A percentile compares a stretch with the other conserved stretches of the same genome.
Evolutionary conservation across 2,797 vertebrate genomes (phyloP).

Genomic region (Chaetodon trifasciatus): DNA sequence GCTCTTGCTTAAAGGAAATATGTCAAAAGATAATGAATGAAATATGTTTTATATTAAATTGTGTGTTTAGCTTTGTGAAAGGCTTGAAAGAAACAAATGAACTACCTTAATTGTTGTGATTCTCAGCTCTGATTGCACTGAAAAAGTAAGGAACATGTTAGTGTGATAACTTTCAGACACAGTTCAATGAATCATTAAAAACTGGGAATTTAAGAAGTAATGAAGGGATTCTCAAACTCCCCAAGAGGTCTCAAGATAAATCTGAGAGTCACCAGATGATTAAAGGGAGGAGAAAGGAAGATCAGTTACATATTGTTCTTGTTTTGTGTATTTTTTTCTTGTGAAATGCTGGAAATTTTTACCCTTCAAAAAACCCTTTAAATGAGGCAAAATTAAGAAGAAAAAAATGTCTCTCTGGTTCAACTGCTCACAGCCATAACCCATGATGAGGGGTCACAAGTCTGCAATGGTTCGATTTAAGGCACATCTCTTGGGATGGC

Average conservation of each 20-base stretch:
- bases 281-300: not conserved
- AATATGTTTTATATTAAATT: conserved; percentile 4
- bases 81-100: not conserved
- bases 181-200: not conserved
- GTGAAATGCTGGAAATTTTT: not conserved
- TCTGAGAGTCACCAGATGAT: not conserved
- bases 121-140: conserved; percentile 77
- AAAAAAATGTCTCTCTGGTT: not conserved
- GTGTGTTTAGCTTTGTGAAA: not conserved
- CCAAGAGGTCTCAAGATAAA: not conserved
- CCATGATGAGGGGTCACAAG: not conserved
- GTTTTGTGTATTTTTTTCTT: not conserved
- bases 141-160: conserved; percentile 26
- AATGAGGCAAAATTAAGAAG: not conserved
- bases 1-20: conserved; percentile 85
- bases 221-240: not conserved
- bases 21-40: not conserved
- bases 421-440: not conserved
- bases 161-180: not conserved
- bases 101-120: conserved; percentile 92
- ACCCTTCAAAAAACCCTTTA: not conserved
- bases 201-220: not conserved
- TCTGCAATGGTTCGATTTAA: conserved; percentile 10
- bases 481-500: too few species aligned
- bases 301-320: not conserved